phyloP scores from a whole-genome alignment of 1,140 invertebrate genomes.

The Rhagoletis pomonella region DNA sequence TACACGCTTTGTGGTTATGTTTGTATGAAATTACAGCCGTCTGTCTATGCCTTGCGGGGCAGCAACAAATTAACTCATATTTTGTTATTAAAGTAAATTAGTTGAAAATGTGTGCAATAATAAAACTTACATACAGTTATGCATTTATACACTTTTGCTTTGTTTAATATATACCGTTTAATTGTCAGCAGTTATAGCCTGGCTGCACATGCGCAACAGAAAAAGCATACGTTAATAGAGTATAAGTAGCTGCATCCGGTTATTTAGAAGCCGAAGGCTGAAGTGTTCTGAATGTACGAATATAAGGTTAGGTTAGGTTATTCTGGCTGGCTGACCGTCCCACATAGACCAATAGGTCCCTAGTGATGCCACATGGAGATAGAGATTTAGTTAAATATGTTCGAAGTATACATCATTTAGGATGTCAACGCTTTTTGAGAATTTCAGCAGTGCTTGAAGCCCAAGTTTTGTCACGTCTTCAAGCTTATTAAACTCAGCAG shows the following conservation, averaged over 20 bases:
- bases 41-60: constrained; percentile 1
- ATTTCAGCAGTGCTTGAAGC: too few species aligned
- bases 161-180: neutral
- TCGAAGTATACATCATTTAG: too few species aligned
- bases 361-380: too few species aligned
- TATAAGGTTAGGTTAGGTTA: too few species aligned
- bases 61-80: neutral
- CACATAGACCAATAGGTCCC: too few species aligned
- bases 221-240: neutral
- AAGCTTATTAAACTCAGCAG: too few species aligned
- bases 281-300: too few species aligned
- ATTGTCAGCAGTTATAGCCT: neutral
- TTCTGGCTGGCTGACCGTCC: too few species aligned
- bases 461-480: too few species aligned
- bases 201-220: neutral
- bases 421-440: too few species aligned
- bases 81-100: constrained; percentile 33
- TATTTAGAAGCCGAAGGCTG: neutral
- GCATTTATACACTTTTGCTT: too few species aligned
- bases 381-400: too few species aligned
- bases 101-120: neutral
- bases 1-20: neutral
- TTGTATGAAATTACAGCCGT: constrained; percentile 1
- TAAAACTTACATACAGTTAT: neutral
- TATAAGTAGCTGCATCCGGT: neutral